Evolutionary conservation across 1,140 invertebrate species (phyloP).

Genomic region (Amphibalanus amphitrite): DNA sequence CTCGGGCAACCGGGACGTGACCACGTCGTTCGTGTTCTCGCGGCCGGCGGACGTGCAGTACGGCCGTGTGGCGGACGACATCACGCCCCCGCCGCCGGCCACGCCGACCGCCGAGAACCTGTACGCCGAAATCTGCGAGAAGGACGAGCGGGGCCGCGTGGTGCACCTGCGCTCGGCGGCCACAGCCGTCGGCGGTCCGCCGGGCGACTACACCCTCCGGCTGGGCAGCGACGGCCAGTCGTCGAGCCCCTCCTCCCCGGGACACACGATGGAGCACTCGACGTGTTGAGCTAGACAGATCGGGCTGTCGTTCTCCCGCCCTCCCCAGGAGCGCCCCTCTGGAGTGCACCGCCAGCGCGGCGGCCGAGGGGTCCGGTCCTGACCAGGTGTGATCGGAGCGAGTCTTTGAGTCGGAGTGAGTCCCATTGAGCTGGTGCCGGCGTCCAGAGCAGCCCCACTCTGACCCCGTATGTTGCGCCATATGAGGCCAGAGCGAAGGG

Average conservation of each 20-base stretch:
- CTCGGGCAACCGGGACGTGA: neutral
- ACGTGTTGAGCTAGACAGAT: too few species aligned
- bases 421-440: too few species aligned
- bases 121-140: neutral
- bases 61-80: neutral
- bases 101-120: neutral
- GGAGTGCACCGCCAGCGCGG: too few species aligned
- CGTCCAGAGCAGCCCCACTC: too few species aligned
- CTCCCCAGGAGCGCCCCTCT: too few species aligned
- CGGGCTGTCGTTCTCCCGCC: too few species aligned
- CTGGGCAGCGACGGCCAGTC: neutral
- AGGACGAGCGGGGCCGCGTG: neutral
- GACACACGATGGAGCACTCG: neutral
- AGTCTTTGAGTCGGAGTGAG: too few species aligned
- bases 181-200: too few species aligned
- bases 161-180: neutral
- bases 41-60: neutral
- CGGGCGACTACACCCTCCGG: neutral
- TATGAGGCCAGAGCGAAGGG: too few species aligned
- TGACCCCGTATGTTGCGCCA: too few species aligned
- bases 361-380: too few species aligned
- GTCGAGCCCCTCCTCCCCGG: neutral
- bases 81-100: neutral
- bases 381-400: too few species aligned
- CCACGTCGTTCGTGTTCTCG: neutral